Evolutionary conservation across 2,888 invertebrate genomes (phyloP), one percentile per base, ranked within the genome.

Genomic region (Biston betularia): DNA sequence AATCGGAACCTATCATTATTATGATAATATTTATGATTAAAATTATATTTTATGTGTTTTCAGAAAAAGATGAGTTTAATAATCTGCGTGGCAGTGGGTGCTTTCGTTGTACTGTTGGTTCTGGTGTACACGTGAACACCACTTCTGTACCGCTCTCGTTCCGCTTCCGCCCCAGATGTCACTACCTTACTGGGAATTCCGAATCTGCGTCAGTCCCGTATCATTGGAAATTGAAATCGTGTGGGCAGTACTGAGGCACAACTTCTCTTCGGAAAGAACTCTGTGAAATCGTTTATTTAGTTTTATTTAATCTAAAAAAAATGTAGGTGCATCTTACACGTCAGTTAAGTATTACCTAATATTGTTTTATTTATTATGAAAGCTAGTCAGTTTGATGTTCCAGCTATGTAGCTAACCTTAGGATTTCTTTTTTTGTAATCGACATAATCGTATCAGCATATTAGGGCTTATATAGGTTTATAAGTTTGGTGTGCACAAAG

Each of bases 51-150:
- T 7, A 52, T 38, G 12, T 55, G 70, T 61, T 88, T 86, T 38
- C 89, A 93, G 93, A 93, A 92, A 82, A 90, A 89, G 71, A 49
- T 87, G 61, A 84, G 90, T 14, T 77, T 93, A 10, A 79, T 90
- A 42, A 75, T 92, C 50, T 92, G 92, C 75, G 67, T 93, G 56
- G 80, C 79, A 68, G 80, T 79, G 34, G 93, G 92, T 11, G 82
- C 85, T 76, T 78, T 87, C 15, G 71, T 92, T 44, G 89, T 93
- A 72, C 74, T 93, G 67, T 77, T 92, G 38, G 90, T 93, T 72
- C 83, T 93, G 7, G 74, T 87, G 12, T 65, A 78, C 68, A 90
- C 91, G 65, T 69, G 75, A 78, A 65, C 54, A n/a, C 10, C 15
- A 33, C 35, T 8, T 12, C 55, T 3, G 10, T 10, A n/a, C 15